A percentile compares a stretch with the other conserved stretches of the same genome.
Evolutionary conservation across 2,113 vertebrate genomes (phyloP).

Genomic region (Eleginops maclovinus): DNA sequence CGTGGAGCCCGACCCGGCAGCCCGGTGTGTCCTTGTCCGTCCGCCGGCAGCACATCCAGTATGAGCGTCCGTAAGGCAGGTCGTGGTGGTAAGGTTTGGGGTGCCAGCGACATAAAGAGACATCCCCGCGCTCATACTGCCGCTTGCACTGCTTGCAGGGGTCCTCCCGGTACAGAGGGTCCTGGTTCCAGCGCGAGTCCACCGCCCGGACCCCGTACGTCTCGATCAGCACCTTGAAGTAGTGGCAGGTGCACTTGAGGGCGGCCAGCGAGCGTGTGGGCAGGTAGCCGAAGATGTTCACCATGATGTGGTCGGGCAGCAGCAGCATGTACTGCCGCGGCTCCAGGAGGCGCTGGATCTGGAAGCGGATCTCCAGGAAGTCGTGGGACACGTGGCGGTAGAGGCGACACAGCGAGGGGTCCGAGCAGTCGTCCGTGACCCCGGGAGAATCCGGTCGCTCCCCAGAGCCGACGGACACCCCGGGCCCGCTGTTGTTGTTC

Average conservation of each 20-base stretch:
- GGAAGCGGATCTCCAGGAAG: slow-evolving; percentile 96
- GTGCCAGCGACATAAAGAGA: slow-evolving; percentile 97
- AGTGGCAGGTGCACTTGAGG: slow-evolving; percentile 95
- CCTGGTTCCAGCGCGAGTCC: slow-evolving; percentile 94
- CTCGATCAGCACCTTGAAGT: slow-evolving; percentile 94
- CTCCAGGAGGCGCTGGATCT: slow-evolving; percentile 95
- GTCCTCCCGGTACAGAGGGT: slow-evolving; percentile 94
- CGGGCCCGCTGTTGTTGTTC: slow-evolving; percentile 58
- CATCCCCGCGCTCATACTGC: slow-evolving; percentile 91
- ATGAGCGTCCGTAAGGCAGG: slow-evolving; percentile 97
- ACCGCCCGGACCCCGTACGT: slow-evolving; percentile 90
- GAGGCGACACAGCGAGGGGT: slow-evolving; percentile 91
- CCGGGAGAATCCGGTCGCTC: slow-evolving; percentile 77
- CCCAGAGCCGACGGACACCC: slow-evolving; percentile 57
- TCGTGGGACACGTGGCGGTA: slow-evolving; percentile 97
- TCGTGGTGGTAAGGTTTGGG: slow-evolving; percentile 99
- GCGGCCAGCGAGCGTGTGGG: slow-evolving; percentile 92
- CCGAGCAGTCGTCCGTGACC: slow-evolving; percentile 76
- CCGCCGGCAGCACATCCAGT: slow-evolving; percentile 98
- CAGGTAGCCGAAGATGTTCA: slow-evolving; percentile 94
- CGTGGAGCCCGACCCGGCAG: slow-evolving; percentile 93
- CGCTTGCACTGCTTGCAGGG: slow-evolving; percentile 98
- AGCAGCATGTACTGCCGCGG: slow-evolving; percentile 95
- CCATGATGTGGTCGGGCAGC: slow-evolving; percentile 95
- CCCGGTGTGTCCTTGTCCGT: slow-evolving; percentile 92